Evolutionary conservation across 1,140 invertebrate species (phyloP).

Genomic region (Lepidotrigona ventralis): DNA sequence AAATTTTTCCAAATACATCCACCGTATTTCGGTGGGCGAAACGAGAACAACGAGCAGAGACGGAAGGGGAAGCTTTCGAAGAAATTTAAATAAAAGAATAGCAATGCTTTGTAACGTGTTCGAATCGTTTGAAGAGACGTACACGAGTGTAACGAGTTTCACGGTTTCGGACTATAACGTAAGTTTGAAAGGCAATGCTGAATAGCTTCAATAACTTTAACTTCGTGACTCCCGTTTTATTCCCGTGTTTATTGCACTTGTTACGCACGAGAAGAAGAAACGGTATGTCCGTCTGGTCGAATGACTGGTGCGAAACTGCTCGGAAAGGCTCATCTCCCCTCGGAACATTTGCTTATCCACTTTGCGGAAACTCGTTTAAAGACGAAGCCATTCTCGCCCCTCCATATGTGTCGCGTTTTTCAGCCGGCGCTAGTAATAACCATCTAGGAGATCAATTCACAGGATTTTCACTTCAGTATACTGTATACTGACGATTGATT

Average conservation of each 20-base stretch:
- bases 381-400: not conserved
- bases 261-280: not conserved
- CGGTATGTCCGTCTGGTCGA: not conserved
- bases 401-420: not conserved
- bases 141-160: not conserved
- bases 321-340: constrained; percentile 27
- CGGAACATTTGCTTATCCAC: constrained; percentile 27
- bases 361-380: constrained; percentile 29
- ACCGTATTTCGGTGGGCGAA: not conserved
- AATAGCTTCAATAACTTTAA: not conserved
- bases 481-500: no score
- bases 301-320: constrained; percentile 29
- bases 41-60: not conserved
- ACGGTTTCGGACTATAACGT: not conserved
- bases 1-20: constrained; percentile 1
- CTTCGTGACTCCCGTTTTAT: not conserved
- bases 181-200: not conserved
- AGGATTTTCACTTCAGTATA: not conserved
- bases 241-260: not conserved
- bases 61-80: not conserved
- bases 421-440: not conserved
- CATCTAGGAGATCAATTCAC: not conserved
- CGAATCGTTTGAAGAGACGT: no score
- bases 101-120: not conserved
- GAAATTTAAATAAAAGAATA: not conserved